Percentiles rank a stretch among this genome's conserved stretches.
Conservation (phyloP, 2,888 invertebrate genomes). For the Calameuta idolon region DNA sequence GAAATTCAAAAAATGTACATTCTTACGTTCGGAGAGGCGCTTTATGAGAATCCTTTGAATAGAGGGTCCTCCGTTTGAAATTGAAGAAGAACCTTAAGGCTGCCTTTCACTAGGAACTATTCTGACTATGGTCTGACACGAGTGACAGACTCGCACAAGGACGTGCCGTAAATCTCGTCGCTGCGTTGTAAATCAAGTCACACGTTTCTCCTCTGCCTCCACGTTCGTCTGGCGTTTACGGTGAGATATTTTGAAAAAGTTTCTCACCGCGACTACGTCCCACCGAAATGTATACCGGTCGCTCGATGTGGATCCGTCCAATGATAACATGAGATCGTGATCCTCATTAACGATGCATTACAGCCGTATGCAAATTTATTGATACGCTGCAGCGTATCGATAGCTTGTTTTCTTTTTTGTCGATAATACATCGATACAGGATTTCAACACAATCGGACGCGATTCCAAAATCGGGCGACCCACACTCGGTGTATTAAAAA, state of each 20-base stretch:
- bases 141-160: conserved; percentile 10
- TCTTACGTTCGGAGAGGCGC: not conserved
- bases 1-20: not conserved
- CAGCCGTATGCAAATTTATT: not conserved
- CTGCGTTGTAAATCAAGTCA: conserved; percentile 34
- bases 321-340: not conserved
- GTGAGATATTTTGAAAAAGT: not conserved
- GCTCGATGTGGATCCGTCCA: not conserved
- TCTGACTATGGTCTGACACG: not conserved
- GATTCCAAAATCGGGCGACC: not conserved
- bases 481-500: not conserved
- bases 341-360: not conserved
- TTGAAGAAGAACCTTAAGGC: not conserved
- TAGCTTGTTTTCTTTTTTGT: not conserved
- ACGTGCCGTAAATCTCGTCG: conserved; percentile 40
- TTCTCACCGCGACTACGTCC: not conserved
- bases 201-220: conserved; percentile 22
- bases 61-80: not conserved
- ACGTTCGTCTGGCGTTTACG: not conserved
- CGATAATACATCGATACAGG: not conserved
- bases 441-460: not conserved
- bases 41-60: not conserved
- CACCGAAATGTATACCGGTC: not conserved
- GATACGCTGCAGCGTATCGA: not conserved
- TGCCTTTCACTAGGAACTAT: not conserved